phyloP scores from a whole-genome alignment of 2,113 vertebrate species.

The Crotalus helleri region DNA sequence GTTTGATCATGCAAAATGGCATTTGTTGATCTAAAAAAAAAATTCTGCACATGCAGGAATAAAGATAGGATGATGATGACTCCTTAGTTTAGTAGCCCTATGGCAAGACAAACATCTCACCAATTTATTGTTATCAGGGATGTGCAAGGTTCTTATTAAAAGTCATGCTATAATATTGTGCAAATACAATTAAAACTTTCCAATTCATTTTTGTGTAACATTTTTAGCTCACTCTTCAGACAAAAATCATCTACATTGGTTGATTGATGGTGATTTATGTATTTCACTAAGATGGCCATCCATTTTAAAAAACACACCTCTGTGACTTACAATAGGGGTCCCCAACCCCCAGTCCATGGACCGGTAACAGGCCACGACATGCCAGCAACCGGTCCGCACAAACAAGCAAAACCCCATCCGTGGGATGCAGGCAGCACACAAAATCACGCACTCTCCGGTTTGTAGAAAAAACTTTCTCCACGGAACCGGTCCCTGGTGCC shows the following conservation, averaged over 20 bases:
- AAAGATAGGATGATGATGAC: neutral
- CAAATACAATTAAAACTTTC: neutral
- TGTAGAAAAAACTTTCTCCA: no score
- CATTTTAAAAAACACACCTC: neutral
- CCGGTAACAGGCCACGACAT: no score
- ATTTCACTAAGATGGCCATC: neutral
- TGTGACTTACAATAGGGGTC: neutral
- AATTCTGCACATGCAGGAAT: neutral
- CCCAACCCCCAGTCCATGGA: no score
- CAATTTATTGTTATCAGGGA: neutral
- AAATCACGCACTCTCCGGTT: no score
- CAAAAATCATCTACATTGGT: neutral
- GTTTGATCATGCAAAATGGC: neutral
- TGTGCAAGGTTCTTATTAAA: neutral
- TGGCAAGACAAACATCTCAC: neutral
- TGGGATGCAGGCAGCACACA: no score
- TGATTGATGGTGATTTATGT: neutral
- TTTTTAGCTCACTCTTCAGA: neutral
- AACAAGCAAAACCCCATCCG: no score
- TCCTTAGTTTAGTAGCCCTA: neutral
- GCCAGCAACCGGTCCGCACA: no score
- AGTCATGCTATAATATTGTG: neutral
- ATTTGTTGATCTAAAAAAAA: neutral
- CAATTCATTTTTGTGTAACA: neutral
- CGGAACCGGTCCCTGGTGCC: no score